Evolutionary conservation across 2,888 invertebrate species (phyloP).

Genomic region (Syrphus vitripennis): DNA sequence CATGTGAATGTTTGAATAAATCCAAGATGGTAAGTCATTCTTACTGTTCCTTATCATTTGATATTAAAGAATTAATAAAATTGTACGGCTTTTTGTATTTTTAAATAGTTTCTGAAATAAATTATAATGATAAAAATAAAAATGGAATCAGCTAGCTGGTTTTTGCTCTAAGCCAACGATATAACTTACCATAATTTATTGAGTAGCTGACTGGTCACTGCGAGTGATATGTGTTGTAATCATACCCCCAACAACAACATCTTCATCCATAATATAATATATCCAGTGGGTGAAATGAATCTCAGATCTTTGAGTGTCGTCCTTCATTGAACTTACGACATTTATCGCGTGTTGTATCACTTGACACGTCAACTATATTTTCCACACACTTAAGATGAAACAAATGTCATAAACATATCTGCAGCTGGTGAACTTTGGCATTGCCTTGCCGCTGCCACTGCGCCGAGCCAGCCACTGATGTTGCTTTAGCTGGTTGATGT

Average conservation of each 20-base stretch:
- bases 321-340: conserved; percentile 60
- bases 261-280: background rate
- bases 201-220: background rate
- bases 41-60: too few species aligned
- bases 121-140: too few species aligned
- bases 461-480: conserved; percentile 1
- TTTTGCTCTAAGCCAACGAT: too few species aligned
- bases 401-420: conserved; percentile 70
- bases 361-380: conserved; percentile 63
- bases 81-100: too few species aligned
- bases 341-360: conserved; percentile 68
- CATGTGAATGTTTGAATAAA: too few species aligned
- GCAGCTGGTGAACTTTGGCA: conserved; percentile 65
- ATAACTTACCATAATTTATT: background rate
- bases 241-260: conserved; percentile 16
- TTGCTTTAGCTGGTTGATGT: background rate
- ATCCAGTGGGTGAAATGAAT: conserved; percentile 42
- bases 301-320: conserved; percentile 20
- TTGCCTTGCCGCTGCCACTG: background rate
- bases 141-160: too few species aligned
- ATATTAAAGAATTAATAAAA: too few species aligned
- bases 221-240: conserved; percentile 43
- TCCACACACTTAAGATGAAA: conserved; percentile 66
- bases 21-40: too few species aligned
- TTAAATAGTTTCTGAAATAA: too few species aligned